Evolutionary conservation across 1,140 invertebrate species (phyloP).

Genomic region (Nymphalis io): DNA sequence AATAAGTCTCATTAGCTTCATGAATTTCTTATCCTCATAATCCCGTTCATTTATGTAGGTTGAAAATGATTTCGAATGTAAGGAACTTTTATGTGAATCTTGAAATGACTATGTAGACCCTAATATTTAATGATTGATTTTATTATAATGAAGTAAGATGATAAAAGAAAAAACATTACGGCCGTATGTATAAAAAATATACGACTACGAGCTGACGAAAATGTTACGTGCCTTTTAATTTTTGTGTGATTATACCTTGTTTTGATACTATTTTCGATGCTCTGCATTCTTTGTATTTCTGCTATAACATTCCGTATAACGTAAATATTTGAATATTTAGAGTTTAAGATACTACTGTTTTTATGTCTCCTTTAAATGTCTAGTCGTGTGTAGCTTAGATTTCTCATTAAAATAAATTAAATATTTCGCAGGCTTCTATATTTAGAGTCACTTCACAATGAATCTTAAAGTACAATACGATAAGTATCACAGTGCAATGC

Average conservation of each 20-base stretch:
- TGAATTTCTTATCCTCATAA: constrained; percentile 13
- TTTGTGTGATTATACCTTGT: constrained; percentile 9
- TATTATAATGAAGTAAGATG: background rate
- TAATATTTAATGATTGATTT: constrained; percentile 16
- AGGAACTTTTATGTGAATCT: constrained; percentile 15
- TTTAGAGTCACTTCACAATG: too few relatives aligned
- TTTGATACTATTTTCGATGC: constrained; percentile 13
- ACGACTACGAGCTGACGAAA: background rate
- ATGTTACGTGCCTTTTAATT: constrained; percentile 22
- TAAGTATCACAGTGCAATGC: too few relatives aligned
- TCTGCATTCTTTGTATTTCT: constrained; percentile 1
- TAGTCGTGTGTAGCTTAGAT: constrained; percentile 40
- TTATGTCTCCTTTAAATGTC: constrained; percentile 34
- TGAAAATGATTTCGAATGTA: background rate
- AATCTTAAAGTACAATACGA: too few relatives aligned
- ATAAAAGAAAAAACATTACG: background rate
- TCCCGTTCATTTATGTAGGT: constrained; percentile 7
- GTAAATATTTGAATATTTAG: constrained; percentile 25
- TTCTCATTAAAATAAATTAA: constrained; percentile 8
- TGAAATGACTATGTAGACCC: constrained; percentile 11
- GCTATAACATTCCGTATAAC: constrained; percentile 33
- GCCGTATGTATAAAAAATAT: background rate
- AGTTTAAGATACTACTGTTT: constrained; percentile 26
- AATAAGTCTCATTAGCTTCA: constrained; percentile 80
- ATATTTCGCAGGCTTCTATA: too few relatives aligned